Evolutionary conservation across 2,113 vertebrate genomes (phyloP), one percentile per base, ranked within the genome.

Genomic region (Megaceryle maxima): DNA sequence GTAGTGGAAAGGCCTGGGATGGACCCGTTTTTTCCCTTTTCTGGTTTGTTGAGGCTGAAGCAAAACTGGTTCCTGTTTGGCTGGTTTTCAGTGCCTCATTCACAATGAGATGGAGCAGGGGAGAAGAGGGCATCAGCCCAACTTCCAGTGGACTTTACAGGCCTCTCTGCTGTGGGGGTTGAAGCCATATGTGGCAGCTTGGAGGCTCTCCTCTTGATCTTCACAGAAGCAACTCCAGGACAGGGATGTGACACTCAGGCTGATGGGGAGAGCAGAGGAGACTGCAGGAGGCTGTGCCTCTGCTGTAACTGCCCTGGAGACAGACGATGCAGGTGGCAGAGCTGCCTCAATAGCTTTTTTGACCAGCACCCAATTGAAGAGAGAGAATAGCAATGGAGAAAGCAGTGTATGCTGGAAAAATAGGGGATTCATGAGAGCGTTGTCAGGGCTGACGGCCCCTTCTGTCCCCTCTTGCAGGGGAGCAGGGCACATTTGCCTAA

Each of bases 391-490:
- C 29, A 62, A 13, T 3, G 5, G 43, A 72, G 41, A 63, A 81
- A 64, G 41, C 53, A 57, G n/a, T 0, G 0, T 37, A 18, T 0
- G 0, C 53, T 92, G 57, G 53, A 87, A 79, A 76, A 44, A 7
- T 21, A 15, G 26, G 24, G 68, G 16, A 43, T 79, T 69, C 33
- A 13, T 0, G 0, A 46, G 8, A 59, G 16, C 1, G 0, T 43
- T 80, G 6, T 31, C 41, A 86, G n/a, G 68, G 20, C 62, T 81
- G 37, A 24, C 2, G 12, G 12, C 26, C 87, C 43, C 33, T 72
- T 41, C 56, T 60, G 33, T 66, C 33, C 78, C 51, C 33, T 76
- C 78, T 41, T 50, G 51, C 57, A 48, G 63, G 0, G 3, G 28
- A 85, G 13, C 31, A 66, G 39, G 29, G 50, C 31, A 66, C 5